These are phyloP conservation scores for Tinamus guttatus DNA, from an alignment of 2,113 vertebrate species.

Conservation along the genomic window DNA sequence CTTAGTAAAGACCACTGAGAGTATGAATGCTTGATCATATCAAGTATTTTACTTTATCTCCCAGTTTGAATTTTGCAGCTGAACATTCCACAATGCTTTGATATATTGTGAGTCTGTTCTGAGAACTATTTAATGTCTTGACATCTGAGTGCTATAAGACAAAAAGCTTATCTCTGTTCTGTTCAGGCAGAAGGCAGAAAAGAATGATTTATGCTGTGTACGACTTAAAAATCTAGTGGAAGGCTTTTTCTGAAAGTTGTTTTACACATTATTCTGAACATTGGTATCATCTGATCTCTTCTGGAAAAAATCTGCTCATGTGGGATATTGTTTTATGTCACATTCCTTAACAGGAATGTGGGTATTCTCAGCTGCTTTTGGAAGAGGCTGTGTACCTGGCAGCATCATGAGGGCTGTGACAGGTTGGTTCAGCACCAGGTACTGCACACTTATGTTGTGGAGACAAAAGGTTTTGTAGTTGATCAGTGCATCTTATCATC, in stretches of 20 bases:
- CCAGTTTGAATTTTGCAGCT: conserved; percentile 32
- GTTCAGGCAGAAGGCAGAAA: conserved; percentile 28
- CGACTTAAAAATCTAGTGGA: neutral
- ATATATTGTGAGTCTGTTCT: conserved; percentile 14
- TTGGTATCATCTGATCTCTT: neutral
- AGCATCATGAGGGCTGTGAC: neutral
- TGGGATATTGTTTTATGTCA: neutral
- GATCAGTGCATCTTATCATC: neutral
- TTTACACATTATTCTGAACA: neutral
- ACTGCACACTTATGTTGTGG: neutral
- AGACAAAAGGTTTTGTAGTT: rapidly evolving
- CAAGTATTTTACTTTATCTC: conserved; percentile 11
- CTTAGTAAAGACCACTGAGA: neutral
- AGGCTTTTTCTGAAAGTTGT: conserved; percentile 12
- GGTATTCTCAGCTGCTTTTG: neutral
- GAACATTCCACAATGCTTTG: conserved; percentile 12
- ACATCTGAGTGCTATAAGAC: conserved; percentile 17
- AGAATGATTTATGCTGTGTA: neutral
- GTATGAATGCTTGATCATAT: conserved; percentile 17
- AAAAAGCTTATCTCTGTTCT: conserved; percentile 44
- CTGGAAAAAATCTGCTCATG: neutral
- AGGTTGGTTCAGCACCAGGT: rapidly evolving
- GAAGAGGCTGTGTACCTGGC: neutral
- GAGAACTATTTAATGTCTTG: neutral
- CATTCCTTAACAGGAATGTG: neutral